Evolutionary conservation across 2,888 invertebrate genomes (phyloP), one percentile per base, ranked within the genome.

Genomic region (Anagyrus pseudococci): DNA sequence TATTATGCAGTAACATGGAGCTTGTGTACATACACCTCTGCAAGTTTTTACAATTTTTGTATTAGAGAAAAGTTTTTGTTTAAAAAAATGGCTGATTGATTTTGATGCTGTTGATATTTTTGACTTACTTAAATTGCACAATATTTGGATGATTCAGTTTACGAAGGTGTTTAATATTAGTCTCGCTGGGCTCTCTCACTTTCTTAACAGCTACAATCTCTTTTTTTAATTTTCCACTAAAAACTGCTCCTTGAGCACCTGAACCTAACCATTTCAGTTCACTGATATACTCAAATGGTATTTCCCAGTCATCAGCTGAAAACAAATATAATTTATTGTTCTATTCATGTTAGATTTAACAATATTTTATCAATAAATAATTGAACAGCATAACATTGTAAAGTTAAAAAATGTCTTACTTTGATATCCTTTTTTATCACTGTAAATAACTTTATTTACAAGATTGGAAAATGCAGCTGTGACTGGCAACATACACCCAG

Each of bases 81-180:
- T 33, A 13, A 33, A 33, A 13, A 33, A 17, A 4, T n/a, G 17
- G 2, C 33, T 8, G 8, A 8, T 37, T 37, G 17, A 43, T 43
- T 47, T 43, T 8, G 22, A 47, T 47, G 15, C 15, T n/a, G 23
- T 47, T 47, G 47, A 44, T 48, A 68, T 52, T 7, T 46, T 48
- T 33, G 26, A 71, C 81, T 79, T 82, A 88, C 79, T 87, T 89
- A 81, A 96, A 95, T 77, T 91, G 89, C 55, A 96, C 92, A 72
- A 98, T 93, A 80, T 98, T 98, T n/a, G 92, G 92, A 82, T 98
- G 97, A 77, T 95, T 93, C 60, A 98, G 86, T 82, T 96, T 94
- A 62, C 93, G 84, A 67, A 98, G 84, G 82, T 97, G 95, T 74
- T 90, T 89, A 67, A 98, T 95, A 76, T 98, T 93, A 1, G 96